These are phyloP conservation scores for Astropecten irregularis DNA, from an alignment of 53 echinoderm and acorn worm genomes.

Conservation along the genomic window DNA sequence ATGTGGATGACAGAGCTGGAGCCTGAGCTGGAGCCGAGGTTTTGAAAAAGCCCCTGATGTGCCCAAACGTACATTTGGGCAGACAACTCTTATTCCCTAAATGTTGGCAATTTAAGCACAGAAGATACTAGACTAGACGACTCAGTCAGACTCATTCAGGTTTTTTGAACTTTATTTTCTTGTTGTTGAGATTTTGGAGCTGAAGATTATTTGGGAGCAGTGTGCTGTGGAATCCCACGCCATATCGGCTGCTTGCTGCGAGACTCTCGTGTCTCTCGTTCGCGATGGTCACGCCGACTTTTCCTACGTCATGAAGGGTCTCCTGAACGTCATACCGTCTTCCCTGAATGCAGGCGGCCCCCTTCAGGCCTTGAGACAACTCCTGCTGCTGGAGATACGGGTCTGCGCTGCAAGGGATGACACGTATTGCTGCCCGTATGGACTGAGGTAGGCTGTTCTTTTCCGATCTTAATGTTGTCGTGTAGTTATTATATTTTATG, in stretches of 20 bases:
- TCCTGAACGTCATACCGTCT: constrained; percentile 72
- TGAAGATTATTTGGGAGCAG: constrained; percentile 68
- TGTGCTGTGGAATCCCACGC: not conserved
- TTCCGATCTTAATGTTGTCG: no score
- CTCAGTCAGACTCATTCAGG: no score
- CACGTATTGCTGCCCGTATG: constrained; percentile 41
- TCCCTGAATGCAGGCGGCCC: constrained; percentile 25
- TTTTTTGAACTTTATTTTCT: no score
- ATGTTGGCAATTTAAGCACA: no score
- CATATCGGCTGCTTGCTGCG: constrained; percentile 48
- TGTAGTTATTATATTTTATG: no score
- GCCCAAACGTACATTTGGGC: no score
- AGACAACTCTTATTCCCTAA: no score
- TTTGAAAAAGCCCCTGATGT: no score
- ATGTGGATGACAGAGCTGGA: no score
- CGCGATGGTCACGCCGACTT: constrained; percentile 63
- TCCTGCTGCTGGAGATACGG: constrained; percentile 58
- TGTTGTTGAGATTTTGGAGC: constrained; percentile 69
- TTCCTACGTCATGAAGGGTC: constrained; percentile 54
- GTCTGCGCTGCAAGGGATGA: not conserved
- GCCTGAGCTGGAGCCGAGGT: no score
- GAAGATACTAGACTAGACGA: no score
- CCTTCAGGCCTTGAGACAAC: constrained; percentile 33
- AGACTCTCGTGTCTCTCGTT: constrained; percentile 65
- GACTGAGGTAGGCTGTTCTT: constrained; percentile 57